Evolutionary conservation across 2,113 vertebrate genomes (phyloP), one percentile per base, ranked within the genome.

Genomic region (Poicephalus meyeri): DNA sequence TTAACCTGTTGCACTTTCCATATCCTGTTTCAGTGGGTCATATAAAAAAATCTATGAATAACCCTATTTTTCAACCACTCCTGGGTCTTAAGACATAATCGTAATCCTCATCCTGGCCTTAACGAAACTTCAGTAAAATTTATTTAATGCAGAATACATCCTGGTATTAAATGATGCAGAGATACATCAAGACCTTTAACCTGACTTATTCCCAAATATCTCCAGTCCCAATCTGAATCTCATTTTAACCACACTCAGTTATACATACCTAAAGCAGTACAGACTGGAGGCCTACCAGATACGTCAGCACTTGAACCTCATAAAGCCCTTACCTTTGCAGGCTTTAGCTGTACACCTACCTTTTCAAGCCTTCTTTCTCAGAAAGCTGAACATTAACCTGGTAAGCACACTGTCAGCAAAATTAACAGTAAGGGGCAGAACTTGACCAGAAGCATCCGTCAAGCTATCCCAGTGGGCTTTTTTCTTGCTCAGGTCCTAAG

Each of bases 241-340:
- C 47, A 41, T 29, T 44, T 87, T 49, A 87, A 74, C 24, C 80
- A 61, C 46, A 13, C 16, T 63, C n/a, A 37, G 53, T 53, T 66
- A 58, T 15, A 28, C 31, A 37, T 7, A 33, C 10, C 18, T 0
- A 0, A 66, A 91, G 49, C 53, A 70, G 16, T 8, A 53, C 10
- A 44, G 46, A 41, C 29, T 66, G 50, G 7, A 91, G 35, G 28
- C 61, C 33, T 50, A 84, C 21, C 25, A 66, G 25, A 33, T 1
- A 0, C 9, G 28, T 31, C 2, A 5, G 46, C 49, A 49, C 11
- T 42, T 20, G 13, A 24, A 25, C 18, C 33, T 66, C 53, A 58
- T 13, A 74, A 70, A 95, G 35, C 6, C 41, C 37, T 58, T n/a
- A 37, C 33, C 26, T 44, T 56, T 25, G 56, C 37, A 91, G 61